Evolutionary conservation across 2,797 vertebrate species (phyloP).

Genomic region (Schizopygopsis pylzovi): DNA sequence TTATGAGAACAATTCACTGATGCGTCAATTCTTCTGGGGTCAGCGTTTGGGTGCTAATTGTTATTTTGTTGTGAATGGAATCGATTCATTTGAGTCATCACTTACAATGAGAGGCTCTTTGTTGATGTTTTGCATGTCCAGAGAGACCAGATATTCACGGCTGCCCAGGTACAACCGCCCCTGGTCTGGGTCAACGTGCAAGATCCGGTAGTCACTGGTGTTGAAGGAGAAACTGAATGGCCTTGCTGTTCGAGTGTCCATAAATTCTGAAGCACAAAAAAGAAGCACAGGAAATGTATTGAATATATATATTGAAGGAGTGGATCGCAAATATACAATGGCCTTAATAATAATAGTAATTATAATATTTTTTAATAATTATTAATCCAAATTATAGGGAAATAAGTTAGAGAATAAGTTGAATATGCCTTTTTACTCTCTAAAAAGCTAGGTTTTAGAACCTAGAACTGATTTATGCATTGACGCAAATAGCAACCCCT

Average conservation of each 20-base stretch:
- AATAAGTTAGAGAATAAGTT: too few relatives aligned
- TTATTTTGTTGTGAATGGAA: background rate
- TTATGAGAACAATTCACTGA: slow-evolving; percentile 7
- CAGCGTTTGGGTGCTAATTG: background rate
- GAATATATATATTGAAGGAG: too few relatives aligned
- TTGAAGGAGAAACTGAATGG: slow-evolving; percentile 88
- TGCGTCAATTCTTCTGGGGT: background rate
- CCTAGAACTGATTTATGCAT: too few relatives aligned
- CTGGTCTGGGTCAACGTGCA: slow-evolving; percentile 87
- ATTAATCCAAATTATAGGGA: too few relatives aligned
- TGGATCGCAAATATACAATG: too few relatives aligned
- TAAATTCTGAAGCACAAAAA: slow-evolving; percentile 74
- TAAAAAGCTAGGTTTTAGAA: too few relatives aligned
- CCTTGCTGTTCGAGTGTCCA: slow-evolving; percentile 83
- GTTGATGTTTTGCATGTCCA: slow-evolving; percentile 89
- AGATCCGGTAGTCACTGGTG: slow-evolving; percentile 87
- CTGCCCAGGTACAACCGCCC: slow-evolving; percentile 87
- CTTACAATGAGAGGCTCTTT: slow-evolving; percentile 88
- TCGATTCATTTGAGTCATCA: background rate
- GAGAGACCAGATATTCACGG: slow-evolving; percentile 85
- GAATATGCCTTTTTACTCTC: too few relatives aligned
- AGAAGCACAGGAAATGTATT: background rate
- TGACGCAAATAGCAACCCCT: too few relatives aligned
- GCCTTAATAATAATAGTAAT: too few relatives aligned
- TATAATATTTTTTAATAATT: too few relatives aligned